Base-by-base conservation (phyloP, 2,888 invertebrate species). In the Tethea ocularis region DNA sequence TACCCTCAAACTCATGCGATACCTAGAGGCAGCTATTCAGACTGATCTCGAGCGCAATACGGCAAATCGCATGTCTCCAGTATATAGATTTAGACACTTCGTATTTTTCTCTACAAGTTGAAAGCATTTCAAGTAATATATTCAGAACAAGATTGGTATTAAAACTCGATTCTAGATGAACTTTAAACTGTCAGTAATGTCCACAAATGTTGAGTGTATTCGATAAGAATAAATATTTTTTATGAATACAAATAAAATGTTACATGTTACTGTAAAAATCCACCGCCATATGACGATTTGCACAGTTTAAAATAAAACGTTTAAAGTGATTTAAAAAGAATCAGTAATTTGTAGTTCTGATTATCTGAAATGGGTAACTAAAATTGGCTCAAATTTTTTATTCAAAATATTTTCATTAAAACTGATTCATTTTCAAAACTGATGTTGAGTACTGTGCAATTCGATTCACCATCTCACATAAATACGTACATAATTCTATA, bases 151-250 rank as follows among this genome's bases (percentile, higher is more conserved):
- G 15, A 46, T 46, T 46, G 46, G 20, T 46, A 46, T 46, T 46
- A 46, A 46, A 46, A 46, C 17, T 20, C 17, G 7, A 20, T 46
- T 46, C 46, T 20, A 46, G 58, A 57, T 53, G 52, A 59, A 38
- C n/a, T 36, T 36, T n/a, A 51, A 63, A 63, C 65, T 60, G 69
- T 62, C 68, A 61, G 57, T 67, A 66, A 62, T 64, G 68, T 69
- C 69, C 69, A 71, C 61, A 61, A 4, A 36, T 22, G 58, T 57
- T 61, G 62, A 63, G 58, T 59, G 62, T 65, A 61, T 60, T 60
- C 56, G 51, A 51, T 60, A 64, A 58, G 58, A 58, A 56, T 63
- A 57, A 59, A 60, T n/a, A 1, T 52, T 61, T 59, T 52, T 51
- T 61, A 56, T 57, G 55, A 62, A 61, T 13, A 56, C 22, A 46